Evolutionary conservation across 2,888 invertebrate species (phyloP), one percentile per base, ranked within the genome.

Genomic region (Aphidoletes aphidimyza): DNA sequence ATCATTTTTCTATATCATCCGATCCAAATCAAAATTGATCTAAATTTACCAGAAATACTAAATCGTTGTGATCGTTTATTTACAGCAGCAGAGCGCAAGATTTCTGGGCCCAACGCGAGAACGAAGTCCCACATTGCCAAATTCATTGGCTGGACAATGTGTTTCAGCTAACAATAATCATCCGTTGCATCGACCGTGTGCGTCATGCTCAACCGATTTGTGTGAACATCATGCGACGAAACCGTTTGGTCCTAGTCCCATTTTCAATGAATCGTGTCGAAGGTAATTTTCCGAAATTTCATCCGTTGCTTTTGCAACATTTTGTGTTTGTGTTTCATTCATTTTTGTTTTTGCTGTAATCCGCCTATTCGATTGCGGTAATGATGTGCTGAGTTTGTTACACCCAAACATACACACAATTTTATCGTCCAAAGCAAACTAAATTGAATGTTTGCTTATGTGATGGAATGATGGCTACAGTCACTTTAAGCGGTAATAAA

Each of bases 11-110:
- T 39, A 14, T 3, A 47, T 47, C 8, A 47, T 17, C 17, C 17
- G 17, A 47, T 47, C 47, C 19, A 26, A 3, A 78, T 36, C 3
- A 83, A n/a, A 83, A 83, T 83, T 83, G 26, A 22, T 37, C 81
- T 83, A 83, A 39, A 83, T 83, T 39, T 83, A 83, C 39, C 37
- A 83, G 26, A 83, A 39, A 39, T 83, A 39, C 37, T 83, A 8
- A n/a, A n/a, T 37, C 39, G 19, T 37, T 14, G 26, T 84, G 37
- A 84, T 84, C 26, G 59, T 84, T 85, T 49, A 84, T 85, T 87
- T 89, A 85, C 88, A 90, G 90, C 90, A 90, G 90, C 90, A 90
- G 90, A 90, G 90, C 90, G 90, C 90, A 89, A 90, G 90, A 89
- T 90, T 90, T 89, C 89, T 90, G 88, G 90, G 90, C 88, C 90